These are phyloP conservation scores for Papilio demoleus DNA, from an alignment of 2,888 invertebrate species.

Conservation along the genomic window DNA sequence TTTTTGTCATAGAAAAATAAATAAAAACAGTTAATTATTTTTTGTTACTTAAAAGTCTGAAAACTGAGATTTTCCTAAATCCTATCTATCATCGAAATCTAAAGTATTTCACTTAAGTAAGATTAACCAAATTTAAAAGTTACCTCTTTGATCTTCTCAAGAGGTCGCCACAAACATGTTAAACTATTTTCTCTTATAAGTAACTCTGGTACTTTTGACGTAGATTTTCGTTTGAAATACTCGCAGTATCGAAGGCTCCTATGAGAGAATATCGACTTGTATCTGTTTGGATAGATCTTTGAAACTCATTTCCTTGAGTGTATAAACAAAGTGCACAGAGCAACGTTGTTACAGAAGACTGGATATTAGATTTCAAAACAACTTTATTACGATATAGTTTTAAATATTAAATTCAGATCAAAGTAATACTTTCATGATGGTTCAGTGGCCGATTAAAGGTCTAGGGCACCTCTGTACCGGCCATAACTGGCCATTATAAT, in stretches of 20 bases:
- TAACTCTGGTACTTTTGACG: conserved; percentile 10
- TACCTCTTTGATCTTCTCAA: conserved; percentile 25
- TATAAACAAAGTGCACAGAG: conserved; percentile 6
- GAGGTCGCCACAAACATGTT: conserved; percentile 12
- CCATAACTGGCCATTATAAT: too few relatives aligned
- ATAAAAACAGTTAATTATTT: too few relatives aligned
- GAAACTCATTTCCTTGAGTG: conserved; percentile 39
- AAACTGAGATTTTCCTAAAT: too few relatives aligned
- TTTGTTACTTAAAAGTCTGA: too few relatives aligned
- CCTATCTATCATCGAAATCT: background rate
- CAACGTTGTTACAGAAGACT: conserved; percentile 14
- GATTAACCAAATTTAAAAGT: conserved; percentile 27
- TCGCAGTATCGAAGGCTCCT: background rate
- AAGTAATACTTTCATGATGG: too few relatives aligned
- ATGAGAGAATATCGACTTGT: conserved; percentile 9
- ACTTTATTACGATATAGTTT: background rate
- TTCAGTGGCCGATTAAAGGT: too few relatives aligned
- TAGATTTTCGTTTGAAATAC: conserved; percentile 23
- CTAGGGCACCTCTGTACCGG: too few relatives aligned
- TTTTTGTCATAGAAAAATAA: too few relatives aligned
- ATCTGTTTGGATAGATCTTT: conserved; percentile 19
- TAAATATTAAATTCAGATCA: background rate
- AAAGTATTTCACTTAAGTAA: conserved; percentile 17
- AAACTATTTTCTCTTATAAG: conserved; percentile 31
- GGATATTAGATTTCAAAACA: conserved; percentile 11